These are phyloP conservation scores for Paragorgia papillata DNA, from an alignment of 92 coral and sea anemone genomes.

Conservation along the genomic window DNA sequence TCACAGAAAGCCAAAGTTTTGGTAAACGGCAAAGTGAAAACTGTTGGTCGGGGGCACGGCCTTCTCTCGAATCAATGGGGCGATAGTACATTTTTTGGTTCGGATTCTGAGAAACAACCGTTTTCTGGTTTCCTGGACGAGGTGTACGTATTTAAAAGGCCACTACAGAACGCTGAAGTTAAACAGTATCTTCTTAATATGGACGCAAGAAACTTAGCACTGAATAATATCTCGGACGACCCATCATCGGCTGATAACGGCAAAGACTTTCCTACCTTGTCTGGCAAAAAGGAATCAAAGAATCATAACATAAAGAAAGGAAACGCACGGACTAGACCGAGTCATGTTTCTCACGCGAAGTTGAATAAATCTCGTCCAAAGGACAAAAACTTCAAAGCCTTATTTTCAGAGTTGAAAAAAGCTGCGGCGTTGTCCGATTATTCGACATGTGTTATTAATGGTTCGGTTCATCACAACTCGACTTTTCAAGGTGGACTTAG, in stretches of 20 bases:
- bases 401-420: conserved; percentile 14
- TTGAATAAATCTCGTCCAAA: neutral
- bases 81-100: conserved; percentile 76
- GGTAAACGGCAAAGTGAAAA: conserved; percentile 74
- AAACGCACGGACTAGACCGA: neutral
- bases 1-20: conserved; percentile 73
- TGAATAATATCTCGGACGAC: conserved; percentile 7
- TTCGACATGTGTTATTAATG: conserved; percentile 13
- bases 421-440: neutral
- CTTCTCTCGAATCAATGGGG: conserved; percentile 84
- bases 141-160: conserved; percentile 81
- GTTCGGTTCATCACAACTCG: conserved; percentile 70
- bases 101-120: conserved; percentile 59
- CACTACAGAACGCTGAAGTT: conserved; percentile 71
- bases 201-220: conserved; percentile 35
- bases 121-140: conserved; percentile 82
- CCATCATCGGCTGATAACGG: neutral
- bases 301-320: too few species aligned
- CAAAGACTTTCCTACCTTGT: conserved; percentile 16
- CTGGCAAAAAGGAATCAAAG: neutral
- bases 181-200: conserved; percentile 62
- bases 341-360: neutral
- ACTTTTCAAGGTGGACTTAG: conserved; percentile 85
- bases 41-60: conserved; percentile 76
- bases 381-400: neutral